Evolutionary conservation across 2,888 invertebrate species (phyloP).

Genomic region (Helobdella robusta): DNA sequence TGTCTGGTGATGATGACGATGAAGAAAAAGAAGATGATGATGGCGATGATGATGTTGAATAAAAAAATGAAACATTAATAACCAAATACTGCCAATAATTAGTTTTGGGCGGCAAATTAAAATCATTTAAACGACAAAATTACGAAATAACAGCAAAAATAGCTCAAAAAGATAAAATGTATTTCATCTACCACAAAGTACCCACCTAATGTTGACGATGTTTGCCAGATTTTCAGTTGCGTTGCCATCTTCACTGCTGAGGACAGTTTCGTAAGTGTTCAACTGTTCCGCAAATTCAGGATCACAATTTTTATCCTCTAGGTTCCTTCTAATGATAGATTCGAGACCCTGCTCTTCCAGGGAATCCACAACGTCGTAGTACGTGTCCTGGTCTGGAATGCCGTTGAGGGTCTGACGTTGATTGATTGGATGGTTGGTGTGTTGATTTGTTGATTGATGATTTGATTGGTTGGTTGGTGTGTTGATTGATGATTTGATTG

Average conservation of each 20-base stretch:
- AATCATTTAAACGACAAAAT: too few species aligned
- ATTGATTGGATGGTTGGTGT: too few species aligned
- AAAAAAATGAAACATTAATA: neutral
- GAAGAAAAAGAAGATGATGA: neutral
- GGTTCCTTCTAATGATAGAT: slow-evolving; percentile 44
- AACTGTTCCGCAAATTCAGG: slow-evolving; percentile 83
- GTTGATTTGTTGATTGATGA: too few species aligned
- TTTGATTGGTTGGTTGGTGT: too few species aligned
- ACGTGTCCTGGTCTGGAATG: slow-evolving; percentile 85
- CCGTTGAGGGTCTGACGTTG: slow-evolving; percentile 75
- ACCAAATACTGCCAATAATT: neutral
- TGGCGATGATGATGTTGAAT: neutral
- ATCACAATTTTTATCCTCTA: slow-evolving; percentile 72
- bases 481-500: too few species aligned
- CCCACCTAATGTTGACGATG: slow-evolving; percentile 41
- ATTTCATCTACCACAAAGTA: neutral
- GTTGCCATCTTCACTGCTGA: slow-evolving; percentile 72
- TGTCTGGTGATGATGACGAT: slow-evolving; percentile 8
- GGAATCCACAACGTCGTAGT: slow-evolving; percentile 91
- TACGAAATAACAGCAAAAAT: neutral
- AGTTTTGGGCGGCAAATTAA: too few species aligned
- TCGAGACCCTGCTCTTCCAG: slow-evolving; percentile 70
- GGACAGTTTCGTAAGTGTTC: slow-evolving; percentile 85
- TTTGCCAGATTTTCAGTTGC: slow-evolving; percentile 34
- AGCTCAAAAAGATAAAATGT: neutral